These are phyloP conservation scores for Centropus bengalensis DNA, from an alignment of 2,113 vertebrate genomes.

Conservation along the genomic window DNA sequence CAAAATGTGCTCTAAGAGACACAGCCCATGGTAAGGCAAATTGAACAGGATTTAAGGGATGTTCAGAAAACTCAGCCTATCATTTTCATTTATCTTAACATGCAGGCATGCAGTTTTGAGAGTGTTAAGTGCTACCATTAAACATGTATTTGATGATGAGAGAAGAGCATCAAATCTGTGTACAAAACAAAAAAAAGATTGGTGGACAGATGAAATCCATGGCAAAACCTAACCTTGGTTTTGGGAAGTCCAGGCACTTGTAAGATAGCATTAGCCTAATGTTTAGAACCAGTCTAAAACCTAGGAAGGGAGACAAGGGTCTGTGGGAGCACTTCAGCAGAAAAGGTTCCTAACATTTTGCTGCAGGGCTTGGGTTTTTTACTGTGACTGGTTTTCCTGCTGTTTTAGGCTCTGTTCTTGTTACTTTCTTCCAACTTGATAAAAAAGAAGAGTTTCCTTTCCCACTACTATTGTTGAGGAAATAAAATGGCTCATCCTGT, in stretches of 20 bases:
- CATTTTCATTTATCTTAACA: background rate
- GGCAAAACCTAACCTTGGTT: background rate
- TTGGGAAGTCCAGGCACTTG: background rate
- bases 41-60: background rate
- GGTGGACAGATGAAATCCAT: background rate
- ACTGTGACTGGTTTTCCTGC: conserved; percentile 1
- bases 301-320: background rate
- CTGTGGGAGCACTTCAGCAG: background rate
- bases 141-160: background rate
- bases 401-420: background rate
- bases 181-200: background rate
- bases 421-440: background rate
- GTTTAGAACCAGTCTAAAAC: background rate
- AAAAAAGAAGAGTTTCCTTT: background rate
- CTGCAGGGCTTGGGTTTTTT: conserved; percentile 12
- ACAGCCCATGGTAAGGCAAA: background rate
- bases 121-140: fast-evolving
- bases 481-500: background rate
- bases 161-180: background rate
- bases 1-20: background rate
- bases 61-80: background rate
- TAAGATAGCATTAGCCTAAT: background rate
- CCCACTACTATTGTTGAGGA: background rate
- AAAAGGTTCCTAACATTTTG: background rate
- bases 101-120: background rate